Conservation (phyloP, 2,888 invertebrate genomes). For the Lucinisca nassula region DNA sequence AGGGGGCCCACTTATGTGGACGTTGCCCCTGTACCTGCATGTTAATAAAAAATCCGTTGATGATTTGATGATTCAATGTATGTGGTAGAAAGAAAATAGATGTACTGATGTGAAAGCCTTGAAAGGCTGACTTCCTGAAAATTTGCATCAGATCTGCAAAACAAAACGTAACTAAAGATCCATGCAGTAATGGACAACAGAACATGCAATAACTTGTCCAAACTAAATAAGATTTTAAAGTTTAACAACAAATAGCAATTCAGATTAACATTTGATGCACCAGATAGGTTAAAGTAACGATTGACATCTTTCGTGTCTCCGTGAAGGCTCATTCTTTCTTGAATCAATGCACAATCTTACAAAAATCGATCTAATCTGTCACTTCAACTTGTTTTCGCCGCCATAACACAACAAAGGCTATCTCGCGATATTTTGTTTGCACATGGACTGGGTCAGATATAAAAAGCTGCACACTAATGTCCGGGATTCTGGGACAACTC, state of each 20-base stretch:
- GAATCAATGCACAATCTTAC: neutral
- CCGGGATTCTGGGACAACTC: too few species aligned
- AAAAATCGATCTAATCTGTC: neutral
- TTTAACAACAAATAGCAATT: neutral
- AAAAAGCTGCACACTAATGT: too few species aligned
- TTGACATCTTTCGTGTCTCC: constrained; percentile 31
- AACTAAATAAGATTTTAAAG: neutral
- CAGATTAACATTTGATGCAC: neutral
- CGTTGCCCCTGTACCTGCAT: neutral
- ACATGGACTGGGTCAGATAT: too few species aligned
- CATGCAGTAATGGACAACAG: neutral
- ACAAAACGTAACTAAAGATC: neutral
- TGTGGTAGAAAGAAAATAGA: neutral
- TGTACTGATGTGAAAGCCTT: neutral
- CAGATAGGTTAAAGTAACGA: constrained; percentile 60
- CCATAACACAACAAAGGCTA: constrained; percentile 3
- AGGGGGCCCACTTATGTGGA: too few species aligned
- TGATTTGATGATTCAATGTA: neutral
- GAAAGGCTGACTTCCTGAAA: neutral
- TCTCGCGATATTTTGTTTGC: too few species aligned
- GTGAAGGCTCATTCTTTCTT: neutral
- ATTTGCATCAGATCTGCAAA: neutral
- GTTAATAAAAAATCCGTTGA: too few species aligned
- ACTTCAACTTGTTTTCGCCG: neutral
- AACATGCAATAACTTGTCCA: constrained; percentile 9